Conservation (phyloP, 1,140 invertebrate species). For the Apocrypta bakeri region DNA sequence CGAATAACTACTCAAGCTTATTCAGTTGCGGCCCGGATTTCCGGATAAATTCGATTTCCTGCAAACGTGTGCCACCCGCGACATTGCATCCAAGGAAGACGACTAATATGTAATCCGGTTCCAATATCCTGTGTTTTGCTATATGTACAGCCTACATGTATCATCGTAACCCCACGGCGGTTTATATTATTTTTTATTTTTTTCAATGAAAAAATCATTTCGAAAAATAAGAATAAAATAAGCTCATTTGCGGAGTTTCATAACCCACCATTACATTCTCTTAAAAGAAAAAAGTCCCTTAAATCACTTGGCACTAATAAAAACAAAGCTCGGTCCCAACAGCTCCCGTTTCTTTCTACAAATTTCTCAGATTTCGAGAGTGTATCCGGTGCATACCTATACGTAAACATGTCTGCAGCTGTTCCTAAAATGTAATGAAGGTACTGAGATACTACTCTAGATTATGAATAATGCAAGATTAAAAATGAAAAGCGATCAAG, state of each 20-base stretch:
- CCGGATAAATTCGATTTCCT: conserved; percentile 59
- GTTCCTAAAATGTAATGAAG: conserved; percentile 31
- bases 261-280: background rate
- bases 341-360: background rate
- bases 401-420: background rate
- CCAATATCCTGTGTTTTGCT: conserved; percentile 60
- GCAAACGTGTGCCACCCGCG: conserved; percentile 53
- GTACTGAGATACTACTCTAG: background rate
- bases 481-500: conserved; percentile 11
- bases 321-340: background rate
- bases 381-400: background rate
- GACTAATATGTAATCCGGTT: conserved; percentile 65
- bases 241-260: background rate
- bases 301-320: background rate
- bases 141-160: conserved; percentile 8
- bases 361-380: background rate
- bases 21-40: conserved; percentile 39
- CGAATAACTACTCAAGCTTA: background rate
- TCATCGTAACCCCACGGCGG: background rate
- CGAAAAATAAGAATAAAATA: background rate
- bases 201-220: background rate
- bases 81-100: conserved; percentile 24
- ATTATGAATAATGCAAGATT: conserved; percentile 44
- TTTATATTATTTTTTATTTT: conserved; percentile 9
- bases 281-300: background rate